Conservation (phyloP, 2,113 vertebrate genomes). For the Zeus faber region DNA sequence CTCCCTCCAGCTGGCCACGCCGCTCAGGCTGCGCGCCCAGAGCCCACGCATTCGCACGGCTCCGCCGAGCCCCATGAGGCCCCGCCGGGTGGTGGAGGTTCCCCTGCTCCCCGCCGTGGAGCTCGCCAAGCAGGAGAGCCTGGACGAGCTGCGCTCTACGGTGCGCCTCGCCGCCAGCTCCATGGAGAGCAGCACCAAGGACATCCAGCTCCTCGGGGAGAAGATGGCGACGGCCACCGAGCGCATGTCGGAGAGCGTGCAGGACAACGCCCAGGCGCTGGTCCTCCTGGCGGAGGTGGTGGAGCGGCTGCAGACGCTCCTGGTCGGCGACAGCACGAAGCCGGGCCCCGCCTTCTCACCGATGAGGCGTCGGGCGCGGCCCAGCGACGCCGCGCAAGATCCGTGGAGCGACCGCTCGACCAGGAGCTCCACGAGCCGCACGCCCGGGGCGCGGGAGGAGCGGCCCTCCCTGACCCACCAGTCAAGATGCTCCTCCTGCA, state of each 20-base stretch:
- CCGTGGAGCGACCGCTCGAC: not conserved
- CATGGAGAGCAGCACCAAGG: constrained; percentile 65
- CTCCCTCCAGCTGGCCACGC: constrained; percentile 16
- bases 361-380: not conserved
- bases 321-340: constrained; percentile 20
- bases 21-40: not conserved
- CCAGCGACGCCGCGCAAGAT: not conserved
- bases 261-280: constrained; percentile 66
- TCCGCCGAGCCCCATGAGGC: constrained; percentile 59
- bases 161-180: constrained; percentile 57
- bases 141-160: constrained; percentile 56
- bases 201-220: constrained; percentile 58
- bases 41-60: constrained; percentile 45
- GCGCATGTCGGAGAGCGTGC: constrained; percentile 60
- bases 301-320: constrained; percentile 53
- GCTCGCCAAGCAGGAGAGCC: constrained; percentile 58
- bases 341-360: not conserved
- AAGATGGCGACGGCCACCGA: constrained; percentile 58
- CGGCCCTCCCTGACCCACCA: constrained; percentile 17
- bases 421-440: not conserved
- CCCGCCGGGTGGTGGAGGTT: constrained; percentile 9
- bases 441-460: not conserved
- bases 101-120: constrained; percentile 18
- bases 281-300: constrained; percentile 58
- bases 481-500: constrained; percentile 27